Base-by-base conservation (phyloP, 1,140 invertebrate species). In the Drosophila ficusphila region DNA sequence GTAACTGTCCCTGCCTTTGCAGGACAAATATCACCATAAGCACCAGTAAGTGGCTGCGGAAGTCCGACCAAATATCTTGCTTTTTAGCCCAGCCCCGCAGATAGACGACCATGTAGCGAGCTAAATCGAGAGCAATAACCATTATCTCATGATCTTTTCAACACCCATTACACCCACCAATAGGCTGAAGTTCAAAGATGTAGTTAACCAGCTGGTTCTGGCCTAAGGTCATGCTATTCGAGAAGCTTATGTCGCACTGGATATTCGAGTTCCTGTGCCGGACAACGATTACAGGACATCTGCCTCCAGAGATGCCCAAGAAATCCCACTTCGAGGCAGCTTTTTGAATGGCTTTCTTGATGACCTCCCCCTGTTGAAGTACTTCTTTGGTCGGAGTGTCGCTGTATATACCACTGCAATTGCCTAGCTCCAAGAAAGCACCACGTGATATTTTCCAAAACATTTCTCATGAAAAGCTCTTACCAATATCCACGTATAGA, bases 101-200 rank as follows among this genome's bases (percentile, higher is more conserved):
- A 41, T 36, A 77, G 27, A 72, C 52, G 1, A 67, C 58, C 75
- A 77, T 77, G 36, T 76, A 77, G n/a, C 75, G 74, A 18, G 67
- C 75, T 76, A 25, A 4, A 4, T 4, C n/a, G n/a, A n/a, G n/a
- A n/a, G n/a, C n/a, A 34, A 25, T 16, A 6, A 12, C 9, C 0
- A n/a, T 5, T 27, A 33, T 5, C 6, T 19, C 23, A 7, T 39
- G 9, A 4, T 12, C 1, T 46, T 46, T 18, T 1, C 4, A n/a
- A 25, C 9, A 38, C 8, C 8, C 4, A 14, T 31, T 12, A 11
- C n/a, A n/a, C 34, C 14, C 31, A 65, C 71, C 71, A 4, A 77
- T 49, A 0, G 75, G 75, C 33, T 77, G 67, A 8, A 67, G 27
- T 0, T 76, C 25, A 18, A 77, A 77, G 0, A 77, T 44, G 27